phyloP scores from a whole-genome alignment of 1,140 invertebrate genomes.

The Babylonia areolata region DNA sequence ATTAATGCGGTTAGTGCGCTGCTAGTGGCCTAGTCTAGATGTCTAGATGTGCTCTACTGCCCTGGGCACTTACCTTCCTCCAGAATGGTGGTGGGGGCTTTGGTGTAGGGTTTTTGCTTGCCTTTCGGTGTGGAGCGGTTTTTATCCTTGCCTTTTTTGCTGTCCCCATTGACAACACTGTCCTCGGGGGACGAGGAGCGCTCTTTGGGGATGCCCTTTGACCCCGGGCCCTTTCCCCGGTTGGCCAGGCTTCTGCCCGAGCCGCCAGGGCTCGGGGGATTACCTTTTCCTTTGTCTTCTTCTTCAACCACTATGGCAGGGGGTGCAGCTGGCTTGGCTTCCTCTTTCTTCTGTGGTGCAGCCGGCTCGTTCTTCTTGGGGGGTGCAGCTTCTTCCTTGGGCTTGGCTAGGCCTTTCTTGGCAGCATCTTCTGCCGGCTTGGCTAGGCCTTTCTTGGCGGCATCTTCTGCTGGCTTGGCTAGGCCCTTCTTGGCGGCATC shows the following conservation, averaged over 20 bases:
- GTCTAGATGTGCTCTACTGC: neutral
- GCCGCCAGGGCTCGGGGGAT: neutral
- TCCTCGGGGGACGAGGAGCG: conserved; percentile 39
- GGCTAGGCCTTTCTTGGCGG: conserved; percentile 2
- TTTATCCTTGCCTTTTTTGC: conserved; percentile 41
- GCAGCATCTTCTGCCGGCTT: conserved; percentile 37
- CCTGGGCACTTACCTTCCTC: conserved; percentile 65
- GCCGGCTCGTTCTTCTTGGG: conserved; percentile 40
- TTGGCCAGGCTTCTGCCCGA: neutral
- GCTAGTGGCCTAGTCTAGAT: conserved; percentile 4
- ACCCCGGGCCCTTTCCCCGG: conserved; percentile 3
- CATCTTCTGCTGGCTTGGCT: conserved; percentile 45
- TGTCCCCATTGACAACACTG: conserved; percentile 28
- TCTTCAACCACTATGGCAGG: conserved; percentile 60
- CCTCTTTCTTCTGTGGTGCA: conserved; percentile 41
- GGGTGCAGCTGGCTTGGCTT: conserved; percentile 32
- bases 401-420: conserved; percentile 44
- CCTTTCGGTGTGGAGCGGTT: conserved; percentile 14
- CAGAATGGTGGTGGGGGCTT: conserved; percentile 68
- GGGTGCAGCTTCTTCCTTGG: conserved; percentile 42
- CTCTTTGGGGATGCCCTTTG: conserved; percentile 34
- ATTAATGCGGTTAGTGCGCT: conserved; percentile 17
- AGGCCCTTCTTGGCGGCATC: conserved; percentile 42
- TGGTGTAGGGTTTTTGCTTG: conserved; percentile 62
- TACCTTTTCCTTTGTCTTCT: conserved; percentile 34